These are phyloP conservation scores for Agrochola litura DNA, from an alignment of 2,888 invertebrate species.

Conservation along the genomic window DNA sequence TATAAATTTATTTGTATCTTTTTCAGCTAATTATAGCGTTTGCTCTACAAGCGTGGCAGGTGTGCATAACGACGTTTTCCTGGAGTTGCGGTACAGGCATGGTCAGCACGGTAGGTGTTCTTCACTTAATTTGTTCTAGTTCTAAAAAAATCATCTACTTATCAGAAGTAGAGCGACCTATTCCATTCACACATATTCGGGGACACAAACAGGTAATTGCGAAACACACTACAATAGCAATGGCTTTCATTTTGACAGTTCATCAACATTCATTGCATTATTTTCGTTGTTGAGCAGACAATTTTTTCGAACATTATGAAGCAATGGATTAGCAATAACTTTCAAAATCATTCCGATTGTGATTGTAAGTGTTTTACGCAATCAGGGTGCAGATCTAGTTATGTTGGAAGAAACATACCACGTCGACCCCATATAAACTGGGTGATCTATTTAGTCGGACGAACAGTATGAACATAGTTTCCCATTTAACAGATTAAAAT, in stretches of 20 bases:
- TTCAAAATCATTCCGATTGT: too few species aligned
- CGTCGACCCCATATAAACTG: not conserved
- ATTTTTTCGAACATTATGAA: too few species aligned
- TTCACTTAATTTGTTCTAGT: not conserved
- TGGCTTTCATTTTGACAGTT: too few species aligned
- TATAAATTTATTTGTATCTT: not conserved
- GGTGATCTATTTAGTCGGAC: too few species aligned
- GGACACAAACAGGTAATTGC: too few species aligned
- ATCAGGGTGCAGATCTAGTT: not conserved
- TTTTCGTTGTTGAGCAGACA: too few species aligned
- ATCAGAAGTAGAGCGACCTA: not conserved
- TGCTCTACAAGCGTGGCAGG: conserved; percentile 82
- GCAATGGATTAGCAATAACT: too few species aligned
- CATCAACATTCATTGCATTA: too few species aligned
- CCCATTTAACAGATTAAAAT: not conserved
- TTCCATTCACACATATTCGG: not conserved
- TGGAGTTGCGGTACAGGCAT: conserved; percentile 90
- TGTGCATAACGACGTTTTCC: conserved; percentile 85
- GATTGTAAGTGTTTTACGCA: too few species aligned
- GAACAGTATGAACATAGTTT: not conserved
- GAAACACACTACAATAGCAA: too few species aligned
- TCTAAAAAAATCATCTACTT: not conserved
- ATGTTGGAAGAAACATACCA: not conserved
- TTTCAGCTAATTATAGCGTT: conserved; percentile 84
- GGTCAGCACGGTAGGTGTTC: conserved; percentile 81